Base-by-base conservation (phyloP, 2,888 invertebrate species). In the Meteorus colon region DNA sequence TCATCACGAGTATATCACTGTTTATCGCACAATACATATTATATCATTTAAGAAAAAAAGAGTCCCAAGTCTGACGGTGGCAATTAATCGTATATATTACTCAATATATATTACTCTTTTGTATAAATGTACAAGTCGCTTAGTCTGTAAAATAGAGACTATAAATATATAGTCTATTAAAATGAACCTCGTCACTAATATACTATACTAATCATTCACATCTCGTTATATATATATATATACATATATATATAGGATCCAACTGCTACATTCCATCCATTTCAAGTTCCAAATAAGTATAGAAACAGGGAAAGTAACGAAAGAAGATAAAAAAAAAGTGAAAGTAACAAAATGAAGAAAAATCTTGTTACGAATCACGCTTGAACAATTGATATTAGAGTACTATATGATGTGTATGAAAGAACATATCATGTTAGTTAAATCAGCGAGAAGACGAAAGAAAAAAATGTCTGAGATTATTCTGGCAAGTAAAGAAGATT, bases 91-190 rank as follows among this genome's bases (percentile, higher is more conserved):
- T 55, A 19, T 19, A 55, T 51, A 51, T 67, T 31, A 68, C 59
- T 60, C n/a, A 37, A 48, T 5, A 41, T 16, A 78, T 81, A 82
- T 83, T 81, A 77, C 81, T 82, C 76, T 86, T 87, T 86, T 87
- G 86, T 87, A 87, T 84, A 87, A 87, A 87, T 87, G 86, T 86
- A 86, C 85, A 86, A 82, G 80, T 41, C 16, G 55, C 45, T 67
- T 74, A 76, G 68, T 29, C 71, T 55, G 27, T 75, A 60, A 75
- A 31, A 59, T 66, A 66, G 65, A 71, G 59, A 74, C 16, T 59
- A 66, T 19, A 19, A 19, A 68, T 31, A 62, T 31, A 67, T 74
- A 83, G 79, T 83, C 81, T 87, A 87, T 87, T 87, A 87, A 87
- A 75, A 71, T 66, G 66, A 75, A 60, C 41, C 55, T 71, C 31